Conservation (phyloP, 2,888 invertebrate genomes). For the Noctua fimbriata region DNA sequence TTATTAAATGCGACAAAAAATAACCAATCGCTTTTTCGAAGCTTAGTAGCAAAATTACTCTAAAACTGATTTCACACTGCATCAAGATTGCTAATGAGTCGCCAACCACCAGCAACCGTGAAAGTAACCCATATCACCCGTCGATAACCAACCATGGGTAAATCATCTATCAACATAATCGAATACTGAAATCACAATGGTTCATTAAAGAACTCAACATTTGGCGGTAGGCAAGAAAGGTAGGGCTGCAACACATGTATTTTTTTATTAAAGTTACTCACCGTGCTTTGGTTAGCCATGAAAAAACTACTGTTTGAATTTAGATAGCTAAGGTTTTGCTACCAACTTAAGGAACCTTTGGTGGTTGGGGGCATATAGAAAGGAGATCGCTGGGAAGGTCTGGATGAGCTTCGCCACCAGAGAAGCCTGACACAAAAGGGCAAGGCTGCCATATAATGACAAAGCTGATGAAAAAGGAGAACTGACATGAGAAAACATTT, state of each 20-base stretch:
- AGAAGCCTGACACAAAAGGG: neutral
- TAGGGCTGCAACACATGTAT: slow-evolving; percentile 69
- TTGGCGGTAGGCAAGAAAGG: slow-evolving; percentile 59
- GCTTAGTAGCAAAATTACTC: slow-evolving; percentile 49
- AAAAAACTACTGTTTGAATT: neutral
- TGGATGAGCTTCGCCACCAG: neutral
- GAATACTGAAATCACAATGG: slow-evolving; percentile 88
- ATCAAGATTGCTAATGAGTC: slow-evolving; percentile 68
- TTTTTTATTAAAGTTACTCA: neutral
- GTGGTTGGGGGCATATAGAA: neutral
- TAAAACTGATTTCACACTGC: slow-evolving; percentile 72
- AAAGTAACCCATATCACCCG: slow-evolving; percentile 62
- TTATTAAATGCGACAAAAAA: neutral
- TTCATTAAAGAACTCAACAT: slow-evolving; percentile 84
- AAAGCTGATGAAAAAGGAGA: neutral
- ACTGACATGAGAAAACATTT: neutral
- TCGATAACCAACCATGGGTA: slow-evolving; percentile 69
- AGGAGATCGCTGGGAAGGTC: neutral
- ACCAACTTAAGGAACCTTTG: neutral
- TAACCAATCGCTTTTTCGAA: neutral
- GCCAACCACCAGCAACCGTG: slow-evolving; percentile 62
- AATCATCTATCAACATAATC: slow-evolving; percentile 87
- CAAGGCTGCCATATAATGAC: neutral
- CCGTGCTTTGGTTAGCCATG: neutral
- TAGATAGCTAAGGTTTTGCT: neutral